Percentiles rank a stretch among this genome's conserved stretches.
phyloP scores from a whole-genome alignment of 2,113 vertebrate species.

The Sturnus vulgaris region DNA sequence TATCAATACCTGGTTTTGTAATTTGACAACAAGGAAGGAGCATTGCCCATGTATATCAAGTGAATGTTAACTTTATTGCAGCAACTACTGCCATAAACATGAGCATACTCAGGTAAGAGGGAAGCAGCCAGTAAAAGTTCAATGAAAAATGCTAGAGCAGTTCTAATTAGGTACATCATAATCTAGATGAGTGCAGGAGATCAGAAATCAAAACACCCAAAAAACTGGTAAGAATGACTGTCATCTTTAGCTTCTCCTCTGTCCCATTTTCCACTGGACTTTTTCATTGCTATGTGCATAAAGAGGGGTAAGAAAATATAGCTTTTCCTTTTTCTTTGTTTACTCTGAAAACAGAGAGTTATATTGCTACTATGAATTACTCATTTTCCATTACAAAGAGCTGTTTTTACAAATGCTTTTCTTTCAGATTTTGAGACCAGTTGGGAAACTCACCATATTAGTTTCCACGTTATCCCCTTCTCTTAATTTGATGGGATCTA shows the following conservation, averaged over 20 bases:
- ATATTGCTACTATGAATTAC: neutral
- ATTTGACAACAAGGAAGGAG: neutral
- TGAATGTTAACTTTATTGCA: neutral
- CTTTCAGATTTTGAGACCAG: neutral
- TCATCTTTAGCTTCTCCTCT: neutral
- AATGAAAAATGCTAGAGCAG: neutral
- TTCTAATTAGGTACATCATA: neutral
- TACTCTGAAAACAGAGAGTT: neutral
- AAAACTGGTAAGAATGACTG: neutral
- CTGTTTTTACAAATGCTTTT: neutral
- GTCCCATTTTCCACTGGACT: neutral
- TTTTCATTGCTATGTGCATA: neutral
- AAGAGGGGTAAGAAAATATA: neutral
- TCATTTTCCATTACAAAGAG: neutral
- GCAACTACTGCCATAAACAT: neutral
- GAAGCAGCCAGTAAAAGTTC: neutral
- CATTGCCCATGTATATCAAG: neutral
- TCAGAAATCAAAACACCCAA: neutral
- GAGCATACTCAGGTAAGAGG: neutral
- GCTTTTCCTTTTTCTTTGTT: neutral
- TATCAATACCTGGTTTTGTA: neutral
- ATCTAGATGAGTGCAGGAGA: neutral
- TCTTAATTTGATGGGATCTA: slow-evolving; percentile 91
- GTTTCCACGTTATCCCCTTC: slow-evolving; percentile 93
- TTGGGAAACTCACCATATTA: slow-evolving; percentile 81